Percentiles rank a stretch among this genome's conserved stretches.
Evolutionary conservation across 2,888 invertebrate genomes (phyloP).

Genomic region (Eupithecia centaureata): DNA sequence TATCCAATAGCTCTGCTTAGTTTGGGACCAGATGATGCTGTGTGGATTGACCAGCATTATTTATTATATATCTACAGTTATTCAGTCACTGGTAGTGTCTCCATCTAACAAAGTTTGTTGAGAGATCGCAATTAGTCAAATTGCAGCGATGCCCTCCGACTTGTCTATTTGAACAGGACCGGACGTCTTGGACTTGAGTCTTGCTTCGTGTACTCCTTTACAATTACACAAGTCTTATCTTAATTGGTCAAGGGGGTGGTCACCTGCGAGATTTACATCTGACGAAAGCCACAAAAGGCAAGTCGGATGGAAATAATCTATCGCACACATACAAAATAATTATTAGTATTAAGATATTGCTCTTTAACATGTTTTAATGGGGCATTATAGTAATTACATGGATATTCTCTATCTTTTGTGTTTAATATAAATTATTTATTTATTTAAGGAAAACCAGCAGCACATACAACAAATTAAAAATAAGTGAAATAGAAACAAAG

Average conservation of each 20-base stretch:
- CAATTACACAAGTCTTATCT: slow-evolving; percentile 23
- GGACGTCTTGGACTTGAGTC: slow-evolving; percentile 27
- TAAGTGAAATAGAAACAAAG: too few relatives aligned
- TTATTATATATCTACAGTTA: neutral
- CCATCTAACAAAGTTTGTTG: slow-evolving; percentile 31
- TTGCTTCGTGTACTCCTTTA: slow-evolving; percentile 27
- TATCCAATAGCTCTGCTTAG: too few relatives aligned
- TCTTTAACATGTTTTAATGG: too few relatives aligned
- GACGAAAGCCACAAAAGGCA: neutral
- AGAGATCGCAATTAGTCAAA: slow-evolving; percentile 43
- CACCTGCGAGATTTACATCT: slow-evolving; percentile 15
- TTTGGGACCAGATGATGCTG: too few relatives aligned
- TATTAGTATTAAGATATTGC: too few relatives aligned
- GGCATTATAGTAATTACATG: too few relatives aligned
- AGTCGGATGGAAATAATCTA: neutral
- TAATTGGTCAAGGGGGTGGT: slow-evolving; percentile 14
- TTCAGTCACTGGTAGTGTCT: neutral
- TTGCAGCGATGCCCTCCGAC: slow-evolving; percentile 32
- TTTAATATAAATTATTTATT: too few relatives aligned
- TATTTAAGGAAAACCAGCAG: too few relatives aligned
- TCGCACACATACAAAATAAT: neutral
- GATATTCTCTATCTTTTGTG: too few relatives aligned
- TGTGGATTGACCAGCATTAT: too few relatives aligned
- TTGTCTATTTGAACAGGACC: slow-evolving; percentile 37
- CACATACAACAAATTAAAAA: too few relatives aligned